Conservation (phyloP, 53 echinoderm and acorn worm genomes). For the Echinarachnius parma region DNA sequence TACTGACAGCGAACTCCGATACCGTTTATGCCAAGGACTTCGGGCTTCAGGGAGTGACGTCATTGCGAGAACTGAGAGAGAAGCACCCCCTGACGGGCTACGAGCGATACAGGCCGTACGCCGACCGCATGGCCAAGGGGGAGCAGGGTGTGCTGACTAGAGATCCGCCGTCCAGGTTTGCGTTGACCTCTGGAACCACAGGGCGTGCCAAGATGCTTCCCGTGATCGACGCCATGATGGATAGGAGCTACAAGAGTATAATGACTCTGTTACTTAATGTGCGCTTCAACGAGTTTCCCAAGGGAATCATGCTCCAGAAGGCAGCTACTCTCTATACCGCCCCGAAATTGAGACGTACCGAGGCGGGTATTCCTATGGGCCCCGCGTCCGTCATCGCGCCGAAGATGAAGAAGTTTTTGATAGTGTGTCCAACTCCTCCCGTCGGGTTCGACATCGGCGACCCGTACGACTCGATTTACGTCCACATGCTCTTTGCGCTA, state of each 20-base stretch:
- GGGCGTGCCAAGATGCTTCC: constrained; percentile 62
- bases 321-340: constrained; percentile 35
- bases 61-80: constrained; percentile 41
- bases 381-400: constrained; percentile 35
- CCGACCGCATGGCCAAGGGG: constrained; percentile 62
- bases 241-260: background rate
- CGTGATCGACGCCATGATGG: background rate
- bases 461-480: constrained; percentile 53
- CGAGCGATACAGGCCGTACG: constrained; percentile 54
- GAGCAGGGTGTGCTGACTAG: constrained; percentile 64
- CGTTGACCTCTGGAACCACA: constrained; percentile 69
- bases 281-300: constrained; percentile 9
- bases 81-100: constrained; percentile 65
- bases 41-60: constrained; percentile 39
- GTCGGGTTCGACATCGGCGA: constrained; percentile 44
- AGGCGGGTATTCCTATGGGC: constrained; percentile 48
- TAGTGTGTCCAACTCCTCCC: constrained; percentile 35
- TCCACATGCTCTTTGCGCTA: constrained; percentile 73
- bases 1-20: constrained; percentile 40
- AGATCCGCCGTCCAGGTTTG: constrained; percentile 45
- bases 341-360: constrained; percentile 39
- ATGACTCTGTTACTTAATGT: background rate
- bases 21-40: constrained; percentile 57
- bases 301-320: constrained; percentile 36
- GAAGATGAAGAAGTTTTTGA: constrained; percentile 24